Evolutionary conservation across 2,797 vertebrate genomes (phyloP).

Genomic region (Pseudocheirus occidentalis): DNA sequence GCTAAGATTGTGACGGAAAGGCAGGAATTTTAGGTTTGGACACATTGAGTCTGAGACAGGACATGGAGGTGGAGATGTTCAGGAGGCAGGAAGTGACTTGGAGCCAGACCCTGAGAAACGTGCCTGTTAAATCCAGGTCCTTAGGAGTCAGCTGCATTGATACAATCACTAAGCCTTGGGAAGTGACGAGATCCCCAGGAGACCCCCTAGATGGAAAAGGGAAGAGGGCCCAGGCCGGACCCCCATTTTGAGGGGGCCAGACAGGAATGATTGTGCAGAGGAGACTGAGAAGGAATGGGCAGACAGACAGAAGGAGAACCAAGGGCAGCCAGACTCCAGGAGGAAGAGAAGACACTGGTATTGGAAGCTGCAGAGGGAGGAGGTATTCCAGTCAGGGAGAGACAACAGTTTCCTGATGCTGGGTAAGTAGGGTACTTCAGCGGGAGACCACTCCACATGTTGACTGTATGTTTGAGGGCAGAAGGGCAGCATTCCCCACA

Average conservation of each 20-base stretch:
- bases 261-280: not conserved
- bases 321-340: fast-evolving
- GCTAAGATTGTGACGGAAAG: not conserved
- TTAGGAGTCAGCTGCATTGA: not conserved
- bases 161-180: not conserved
- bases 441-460: not conserved
- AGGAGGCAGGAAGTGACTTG: not conserved
- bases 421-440: not conserved
- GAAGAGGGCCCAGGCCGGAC: not conserved
- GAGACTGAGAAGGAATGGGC: not conserved
- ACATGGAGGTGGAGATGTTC: not conserved
- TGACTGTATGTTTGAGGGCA: not conserved
- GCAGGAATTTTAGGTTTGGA: not conserved
- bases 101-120: not conserved
- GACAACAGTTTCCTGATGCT: not conserved
- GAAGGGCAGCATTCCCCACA: not conserved
- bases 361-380: not conserved
- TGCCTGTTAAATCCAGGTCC: not conserved
- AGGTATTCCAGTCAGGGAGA: not conserved
- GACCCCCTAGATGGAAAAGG: too few species aligned
- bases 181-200: not conserved
- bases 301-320: not conserved
- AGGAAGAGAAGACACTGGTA: too few species aligned
- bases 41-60: not conserved
- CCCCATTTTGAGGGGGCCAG: not conserved